Evolutionary conservation across 2,797 vertebrate species (phyloP), one percentile per base, ranked within the genome.

Genomic region (Cygnus olor): DNA sequence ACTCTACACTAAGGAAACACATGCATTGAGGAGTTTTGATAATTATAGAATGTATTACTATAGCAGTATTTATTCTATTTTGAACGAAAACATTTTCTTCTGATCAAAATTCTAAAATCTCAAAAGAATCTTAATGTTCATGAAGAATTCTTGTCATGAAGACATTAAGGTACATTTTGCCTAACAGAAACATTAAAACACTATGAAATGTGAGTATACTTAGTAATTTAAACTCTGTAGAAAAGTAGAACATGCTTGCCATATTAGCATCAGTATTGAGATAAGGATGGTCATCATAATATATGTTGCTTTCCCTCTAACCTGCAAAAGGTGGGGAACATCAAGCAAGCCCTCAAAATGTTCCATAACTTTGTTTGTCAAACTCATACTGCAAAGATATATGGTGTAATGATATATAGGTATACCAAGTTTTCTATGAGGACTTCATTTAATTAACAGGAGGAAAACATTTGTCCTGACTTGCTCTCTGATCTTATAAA

Each of bases 381-480:
- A 88, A 58, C 7, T 22, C 7, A 32, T 1, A 18, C 63, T 74
- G 71, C 56, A 84, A 70, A 79, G 93, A 86, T 19, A 32, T 27
- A 51, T 1, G 32, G 16, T 11, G 7, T 2, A 81, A 77, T 34
- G 66, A 90, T 34, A 80, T 24, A 66, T 8, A 70, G 64, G 19
- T 30, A 15, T 15, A 73, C 19, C 38, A 40, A 63, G 27, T 51
- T 63, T 85, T 47, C 80, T 54, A 6, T 22, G 82, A 85, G 79
- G 49, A 57, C 49, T 79, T 73, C 0, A 2, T 86, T 92, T 66
- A 86, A 94, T 93, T 89, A 95, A 73, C 53, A 89, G 51, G 68
- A 90, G 27, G 42, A 94, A 69, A 25, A 42, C 10, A 49, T 92
- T 89, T 90, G 79, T 57, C 79, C 89, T 70, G 63, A 92, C 80